Percentiles rank a stretch among this genome's conserved stretches.
Conservation (phyloP, 2,113 vertebrate genomes). For the Trochalopteron elliotii region DNA sequence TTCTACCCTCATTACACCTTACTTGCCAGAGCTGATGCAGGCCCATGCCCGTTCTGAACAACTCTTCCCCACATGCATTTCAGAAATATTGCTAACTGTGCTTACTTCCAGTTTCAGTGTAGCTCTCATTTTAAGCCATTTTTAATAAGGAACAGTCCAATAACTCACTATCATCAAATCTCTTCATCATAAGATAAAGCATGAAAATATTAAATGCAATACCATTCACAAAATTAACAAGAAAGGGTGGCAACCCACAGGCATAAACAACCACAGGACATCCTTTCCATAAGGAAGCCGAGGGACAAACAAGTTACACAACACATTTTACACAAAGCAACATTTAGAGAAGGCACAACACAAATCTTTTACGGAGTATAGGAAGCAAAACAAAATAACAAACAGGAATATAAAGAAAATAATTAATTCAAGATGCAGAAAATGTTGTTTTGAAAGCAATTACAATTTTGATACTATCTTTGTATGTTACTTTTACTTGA, state of each 20-base stretch:
- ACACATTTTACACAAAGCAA: neutral
- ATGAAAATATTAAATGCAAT: neutral
- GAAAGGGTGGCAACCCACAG: neutral
- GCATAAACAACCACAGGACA: conserved; percentile 2
- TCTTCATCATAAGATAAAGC: neutral
- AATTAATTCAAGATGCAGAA: neutral
- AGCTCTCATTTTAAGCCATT: neutral
- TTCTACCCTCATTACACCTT: neutral
- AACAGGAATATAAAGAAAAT: neutral
- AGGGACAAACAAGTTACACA: conserved; percentile 37
- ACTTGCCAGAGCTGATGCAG: fast-evolving
- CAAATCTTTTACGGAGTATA: neutral
- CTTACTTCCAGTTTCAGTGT: neutral
- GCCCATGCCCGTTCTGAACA: fast-evolving
- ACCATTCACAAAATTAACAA: neutral
- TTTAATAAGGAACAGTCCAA: neutral
- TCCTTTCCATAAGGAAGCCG: conserved; percentile 25
- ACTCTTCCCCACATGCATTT: neutral
- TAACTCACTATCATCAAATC: neutral
- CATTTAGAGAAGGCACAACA: neutral
- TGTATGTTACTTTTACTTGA: neutral
- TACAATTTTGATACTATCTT: neutral
- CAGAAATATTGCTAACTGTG: neutral
- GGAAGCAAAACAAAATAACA: neutral
- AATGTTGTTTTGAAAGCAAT: neutral